Conservation (phyloP, 2,113 vertebrate species). For the Notarius quadriscutis region DNA sequence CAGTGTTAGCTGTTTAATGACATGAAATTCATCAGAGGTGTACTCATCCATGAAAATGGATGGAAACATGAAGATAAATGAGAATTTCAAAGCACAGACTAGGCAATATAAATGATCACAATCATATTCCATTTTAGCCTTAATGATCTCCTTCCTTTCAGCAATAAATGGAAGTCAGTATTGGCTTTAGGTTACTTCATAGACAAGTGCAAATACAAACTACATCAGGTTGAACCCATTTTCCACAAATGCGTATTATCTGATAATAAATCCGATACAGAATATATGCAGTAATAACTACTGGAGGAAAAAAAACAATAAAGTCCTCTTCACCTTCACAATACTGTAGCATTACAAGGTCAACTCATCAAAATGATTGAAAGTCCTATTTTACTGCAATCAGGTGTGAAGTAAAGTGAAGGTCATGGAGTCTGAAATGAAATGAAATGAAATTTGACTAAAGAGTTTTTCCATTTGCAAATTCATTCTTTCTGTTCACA, state of each 20-base stretch:
- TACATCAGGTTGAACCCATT: background rate
- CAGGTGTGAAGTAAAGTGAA: conserved; percentile 1
- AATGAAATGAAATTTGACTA: conserved; percentile 9
- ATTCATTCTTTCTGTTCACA: conserved; percentile 11
- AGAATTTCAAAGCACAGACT: conserved; percentile 28
- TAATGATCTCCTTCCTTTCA: conserved; percentile 21
- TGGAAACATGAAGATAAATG: conserved; percentile 37
- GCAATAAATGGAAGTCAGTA: background rate
- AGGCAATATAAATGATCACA: conserved; percentile 29
- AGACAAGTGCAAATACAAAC: background rate
- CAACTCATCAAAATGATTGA: conserved; percentile 14
- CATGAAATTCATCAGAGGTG: conserved; percentile 32
- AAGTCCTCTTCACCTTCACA: conserved; percentile 16
- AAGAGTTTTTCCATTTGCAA: conserved; percentile 14
- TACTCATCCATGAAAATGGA: conserved; percentile 30
- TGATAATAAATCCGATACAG: background rate
- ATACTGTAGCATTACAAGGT: background rate
- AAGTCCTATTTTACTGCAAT: conserved; percentile 18
- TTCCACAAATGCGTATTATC: background rate
- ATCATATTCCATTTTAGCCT: background rate
- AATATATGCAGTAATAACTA: background rate
- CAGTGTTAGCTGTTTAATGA: conserved; percentile 42
- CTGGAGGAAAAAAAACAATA: background rate
- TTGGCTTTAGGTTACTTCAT: conserved; percentile 11
- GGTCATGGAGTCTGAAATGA: conserved; percentile 22